Percentiles rank a stretch among this genome's conserved stretches.
Conservation (phyloP, 2,888 invertebrate species). For the Lamproptera curius region DNA sequence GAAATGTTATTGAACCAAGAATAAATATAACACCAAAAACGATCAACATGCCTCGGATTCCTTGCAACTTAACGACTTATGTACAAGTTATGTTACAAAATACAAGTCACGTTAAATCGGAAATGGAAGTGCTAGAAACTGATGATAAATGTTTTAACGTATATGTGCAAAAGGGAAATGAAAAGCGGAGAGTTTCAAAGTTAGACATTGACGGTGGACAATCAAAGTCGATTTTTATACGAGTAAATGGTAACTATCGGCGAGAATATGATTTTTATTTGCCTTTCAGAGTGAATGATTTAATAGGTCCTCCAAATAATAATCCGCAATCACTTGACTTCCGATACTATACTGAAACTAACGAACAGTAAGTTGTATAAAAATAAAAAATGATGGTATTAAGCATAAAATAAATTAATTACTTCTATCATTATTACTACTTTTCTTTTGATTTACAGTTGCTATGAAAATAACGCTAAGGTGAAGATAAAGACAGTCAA, state of each 20-base stretch:
- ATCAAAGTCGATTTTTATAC: constrained; percentile 56
- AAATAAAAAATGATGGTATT: no score
- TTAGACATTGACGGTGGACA: constrained; percentile 56
- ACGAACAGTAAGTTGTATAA: constrained; percentile 52
- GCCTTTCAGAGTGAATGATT: constrained; percentile 77
- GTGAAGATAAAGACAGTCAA: constrained; percentile 51
- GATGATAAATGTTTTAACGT: constrained; percentile 62
- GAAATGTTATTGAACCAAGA: constrained; percentile 71
- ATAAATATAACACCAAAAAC: constrained; percentile 66
- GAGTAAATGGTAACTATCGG: constrained; percentile 55
- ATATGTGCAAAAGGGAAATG: constrained; percentile 52
- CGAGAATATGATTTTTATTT: constrained; percentile 77
- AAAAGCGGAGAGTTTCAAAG: constrained; percentile 48
- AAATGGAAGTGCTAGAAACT: constrained; percentile 50
- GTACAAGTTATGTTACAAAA: constrained; percentile 64
- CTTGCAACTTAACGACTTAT: constrained; percentile 55
- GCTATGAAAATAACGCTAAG: constrained; percentile 56
- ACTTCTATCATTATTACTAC: no score
- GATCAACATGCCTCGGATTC: constrained; percentile 70
- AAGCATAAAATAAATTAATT: neutral
- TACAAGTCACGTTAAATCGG: constrained; percentile 40
- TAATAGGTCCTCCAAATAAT: constrained; percentile 74
- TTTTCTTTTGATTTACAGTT: constrained; percentile 42
- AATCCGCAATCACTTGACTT: constrained; percentile 49
- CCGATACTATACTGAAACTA: constrained; percentile 48